Evolutionary conservation across 2,888 invertebrate genomes (phyloP).

Genomic region (Branchellion lobata): DNA sequence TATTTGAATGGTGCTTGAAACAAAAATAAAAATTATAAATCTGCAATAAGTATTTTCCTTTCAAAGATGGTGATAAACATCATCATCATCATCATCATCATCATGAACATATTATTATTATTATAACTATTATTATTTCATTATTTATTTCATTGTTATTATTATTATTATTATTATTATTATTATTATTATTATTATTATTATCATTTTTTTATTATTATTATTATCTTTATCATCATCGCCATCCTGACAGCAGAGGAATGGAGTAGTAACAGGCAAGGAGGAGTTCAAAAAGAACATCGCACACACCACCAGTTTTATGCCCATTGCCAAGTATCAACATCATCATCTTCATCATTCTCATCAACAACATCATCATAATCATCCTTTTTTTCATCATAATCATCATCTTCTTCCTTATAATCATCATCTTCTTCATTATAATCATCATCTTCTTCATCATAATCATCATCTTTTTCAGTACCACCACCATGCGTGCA

Average conservation of each 20-base stretch:
- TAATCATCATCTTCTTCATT: too few relatives aligned
- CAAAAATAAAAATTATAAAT: too few relatives aligned
- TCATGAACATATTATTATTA: too few relatives aligned
- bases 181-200: background rate
- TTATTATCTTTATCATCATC: constrained; percentile 32
- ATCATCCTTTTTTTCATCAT: background rate
- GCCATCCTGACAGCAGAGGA: constrained; percentile 64
- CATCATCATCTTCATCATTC: background rate
- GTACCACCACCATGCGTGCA: too few relatives aligned
- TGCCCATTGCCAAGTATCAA: constrained; percentile 77
- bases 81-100: too few relatives aligned
- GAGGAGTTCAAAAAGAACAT: constrained; percentile 65
- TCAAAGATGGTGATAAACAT: too few relatives aligned
- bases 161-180: constrained; percentile 1
- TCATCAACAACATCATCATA: background rate
- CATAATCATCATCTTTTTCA: too few relatives aligned
- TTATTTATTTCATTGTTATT: constrained; percentile 12
- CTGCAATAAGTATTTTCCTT: too few relatives aligned
- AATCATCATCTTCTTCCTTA: too few relatives aligned
- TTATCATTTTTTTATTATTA: too few relatives aligned
- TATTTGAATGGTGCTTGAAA: too few relatives aligned
- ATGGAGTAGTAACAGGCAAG: constrained; percentile 71
- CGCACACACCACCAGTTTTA: constrained; percentile 87
- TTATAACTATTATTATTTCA: background rate
- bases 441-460: too few relatives aligned